Evolutionary conservation across 2,888 invertebrate genomes (phyloP).

Genomic region (Aphodius granarius): DNA sequence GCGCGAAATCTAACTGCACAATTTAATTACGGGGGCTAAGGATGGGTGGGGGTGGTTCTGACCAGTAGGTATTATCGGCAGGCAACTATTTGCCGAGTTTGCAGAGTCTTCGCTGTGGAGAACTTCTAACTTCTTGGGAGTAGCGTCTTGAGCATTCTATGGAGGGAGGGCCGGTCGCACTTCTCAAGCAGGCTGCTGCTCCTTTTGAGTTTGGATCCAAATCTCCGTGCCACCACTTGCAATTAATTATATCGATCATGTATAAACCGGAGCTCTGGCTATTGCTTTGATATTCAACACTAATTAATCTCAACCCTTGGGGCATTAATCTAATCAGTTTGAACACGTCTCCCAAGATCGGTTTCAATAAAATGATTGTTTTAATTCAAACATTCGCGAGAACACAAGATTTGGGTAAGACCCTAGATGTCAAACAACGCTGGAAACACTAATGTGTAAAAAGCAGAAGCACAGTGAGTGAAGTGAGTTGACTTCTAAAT

Average conservation of each 20-base stretch:
- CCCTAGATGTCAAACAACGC: too few relatives aligned
- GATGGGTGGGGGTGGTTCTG: conserved; percentile 22
- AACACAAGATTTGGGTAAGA: too few relatives aligned
- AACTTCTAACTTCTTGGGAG: conserved; percentile 43
- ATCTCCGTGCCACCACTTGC: conserved; percentile 29
- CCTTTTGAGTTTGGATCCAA: conserved; percentile 25
- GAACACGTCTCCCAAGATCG: conserved; percentile 20
- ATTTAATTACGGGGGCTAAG: conserved; percentile 51
- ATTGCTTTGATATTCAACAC: conserved; percentile 27
- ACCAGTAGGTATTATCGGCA: conserved; percentile 54
- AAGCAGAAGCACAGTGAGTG: too few relatives aligned
- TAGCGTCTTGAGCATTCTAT: conserved; percentile 32
- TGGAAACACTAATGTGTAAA: too few relatives aligned
- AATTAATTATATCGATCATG: conserved; percentile 37
- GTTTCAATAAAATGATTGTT: neutral
- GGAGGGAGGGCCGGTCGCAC: conserved; percentile 38
- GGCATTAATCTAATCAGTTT: conserved; percentile 10
- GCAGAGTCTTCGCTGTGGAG: conserved; percentile 47
- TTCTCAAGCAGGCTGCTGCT: conserved; percentile 34
- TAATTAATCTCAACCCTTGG: conserved; percentile 8
- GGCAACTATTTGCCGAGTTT: conserved; percentile 52
- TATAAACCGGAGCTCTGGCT: conserved; percentile 30
- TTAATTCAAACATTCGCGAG: too few relatives aligned
- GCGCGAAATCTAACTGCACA: conserved; percentile 47
- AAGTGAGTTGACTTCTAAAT: too few relatives aligned